phyloP scores from a whole-genome alignment of 1,140 invertebrate genomes.

The Epicauta chinensis region DNA sequence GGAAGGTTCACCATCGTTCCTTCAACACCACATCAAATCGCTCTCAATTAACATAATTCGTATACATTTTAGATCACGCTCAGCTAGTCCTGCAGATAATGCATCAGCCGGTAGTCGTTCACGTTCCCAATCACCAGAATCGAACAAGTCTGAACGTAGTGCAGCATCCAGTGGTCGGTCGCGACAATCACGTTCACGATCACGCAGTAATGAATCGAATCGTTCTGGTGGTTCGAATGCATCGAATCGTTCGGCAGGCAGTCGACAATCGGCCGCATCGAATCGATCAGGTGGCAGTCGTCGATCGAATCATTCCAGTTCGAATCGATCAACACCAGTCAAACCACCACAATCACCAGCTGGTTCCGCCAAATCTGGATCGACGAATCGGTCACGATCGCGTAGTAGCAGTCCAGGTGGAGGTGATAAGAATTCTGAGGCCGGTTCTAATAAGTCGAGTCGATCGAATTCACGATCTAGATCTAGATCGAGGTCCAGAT shows the following conservation, averaged over 20 bases:
- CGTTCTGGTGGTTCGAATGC: slow-evolving; percentile 15
- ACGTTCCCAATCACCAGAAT: slow-evolving; percentile 13
- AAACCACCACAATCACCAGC: slow-evolving; percentile 31
- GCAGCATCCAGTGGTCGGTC: slow-evolving; percentile 1
- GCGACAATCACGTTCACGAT: slow-evolving; percentile 3
- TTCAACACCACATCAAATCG: slow-evolving; percentile 18
- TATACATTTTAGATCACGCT: slow-evolving; percentile 3
- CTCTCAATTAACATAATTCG: slow-evolving; percentile 12
- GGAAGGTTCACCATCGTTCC: not conserved
- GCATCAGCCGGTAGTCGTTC: slow-evolving; percentile 11
- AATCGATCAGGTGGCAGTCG: slow-evolving; percentile 15
- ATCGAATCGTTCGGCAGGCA: slow-evolving; percentile 20
- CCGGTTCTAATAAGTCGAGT: slow-evolving; percentile 20
- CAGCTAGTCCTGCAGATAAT: not conserved
- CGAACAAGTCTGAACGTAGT: slow-evolving; percentile 12
- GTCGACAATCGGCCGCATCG: slow-evolving; percentile 14
- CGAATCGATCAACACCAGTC: slow-evolving; percentile 15
- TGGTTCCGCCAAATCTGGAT: slow-evolving; percentile 39
- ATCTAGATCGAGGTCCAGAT: slow-evolving; percentile 31
- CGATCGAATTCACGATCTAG: slow-evolving; percentile 31
- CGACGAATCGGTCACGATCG: slow-evolving; percentile 37
- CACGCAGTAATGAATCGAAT: slow-evolving; percentile 10
- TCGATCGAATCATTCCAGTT: slow-evolving; percentile 19
- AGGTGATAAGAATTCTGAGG: slow-evolving; percentile 1
- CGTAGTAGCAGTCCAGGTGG: slow-evolving; percentile 21